Evolutionary conservation across 1,140 invertebrate genomes (phyloP).

Genomic region (Bradynema listronoti): DNA sequence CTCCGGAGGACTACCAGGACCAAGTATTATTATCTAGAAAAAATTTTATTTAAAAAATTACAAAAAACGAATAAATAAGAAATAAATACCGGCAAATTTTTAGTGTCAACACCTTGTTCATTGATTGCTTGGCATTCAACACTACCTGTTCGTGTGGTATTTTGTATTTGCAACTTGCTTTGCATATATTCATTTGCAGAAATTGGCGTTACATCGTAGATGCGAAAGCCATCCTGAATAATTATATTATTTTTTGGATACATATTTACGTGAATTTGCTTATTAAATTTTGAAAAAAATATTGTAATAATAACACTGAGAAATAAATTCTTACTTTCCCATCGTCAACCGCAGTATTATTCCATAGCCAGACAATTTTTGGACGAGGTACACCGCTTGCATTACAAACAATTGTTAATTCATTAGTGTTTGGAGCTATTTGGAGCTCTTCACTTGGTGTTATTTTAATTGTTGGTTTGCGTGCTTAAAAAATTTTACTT

Average conservation of each 20-base stretch:
- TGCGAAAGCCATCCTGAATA: slow-evolving; percentile 47
- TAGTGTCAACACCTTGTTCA: slow-evolving; percentile 30
- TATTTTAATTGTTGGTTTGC: slow-evolving; percentile 38
- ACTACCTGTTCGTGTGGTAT: slow-evolving; percentile 48
- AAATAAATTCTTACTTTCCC: slow-evolving; percentile 40
- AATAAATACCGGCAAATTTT: neutral
- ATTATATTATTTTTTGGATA: neutral
- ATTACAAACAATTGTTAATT: slow-evolving; percentile 48
- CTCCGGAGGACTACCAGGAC: slow-evolving; percentile 48
- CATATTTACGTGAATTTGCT: slow-evolving; percentile 5
- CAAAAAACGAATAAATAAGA: neutral
- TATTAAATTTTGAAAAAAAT: slow-evolving; percentile 13
- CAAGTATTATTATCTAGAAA: slow-evolving; percentile 49
- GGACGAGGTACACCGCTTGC: slow-evolving; percentile 53
- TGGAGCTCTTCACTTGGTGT: slow-evolving; percentile 28
- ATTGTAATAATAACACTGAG: neutral
- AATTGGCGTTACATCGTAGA: slow-evolving; percentile 49
- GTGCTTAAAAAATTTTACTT: slow-evolving; percentile 52
- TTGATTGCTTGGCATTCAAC: slow-evolving; percentile 53
- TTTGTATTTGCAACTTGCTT: slow-evolving; percentile 48
- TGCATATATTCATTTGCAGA: slow-evolving; percentile 44
- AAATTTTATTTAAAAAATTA: slow-evolving; percentile 40
- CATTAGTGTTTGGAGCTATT: slow-evolving; percentile 44
- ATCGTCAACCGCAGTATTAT: slow-evolving; percentile 46
- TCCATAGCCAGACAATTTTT: slow-evolving; percentile 57